These are phyloP conservation scores for Chelonus insularis DNA, from an alignment of 1,140 invertebrate genomes.

Conservation along the genomic window DNA sequence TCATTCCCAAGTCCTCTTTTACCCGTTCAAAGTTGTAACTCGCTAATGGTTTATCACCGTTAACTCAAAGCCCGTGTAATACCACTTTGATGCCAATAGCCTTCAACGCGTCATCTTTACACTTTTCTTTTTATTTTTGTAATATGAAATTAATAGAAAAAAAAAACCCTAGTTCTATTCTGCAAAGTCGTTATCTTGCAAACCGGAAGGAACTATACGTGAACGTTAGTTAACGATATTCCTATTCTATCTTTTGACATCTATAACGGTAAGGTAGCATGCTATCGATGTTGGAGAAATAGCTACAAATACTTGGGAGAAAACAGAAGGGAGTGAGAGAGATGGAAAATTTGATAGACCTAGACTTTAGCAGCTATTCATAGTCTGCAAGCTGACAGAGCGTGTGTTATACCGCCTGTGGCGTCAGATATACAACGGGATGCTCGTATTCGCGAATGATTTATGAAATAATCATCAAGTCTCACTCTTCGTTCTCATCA, in stretches of 20 bases:
- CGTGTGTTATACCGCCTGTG: conserved; percentile 17
- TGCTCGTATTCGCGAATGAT: conserved; percentile 12
- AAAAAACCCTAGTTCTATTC: no score
- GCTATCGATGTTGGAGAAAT: background rate
- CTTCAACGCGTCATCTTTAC: background rate
- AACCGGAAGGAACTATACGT: background rate
- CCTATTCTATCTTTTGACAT: background rate
- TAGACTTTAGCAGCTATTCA: background rate
- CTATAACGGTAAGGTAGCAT: conserved; percentile 21
- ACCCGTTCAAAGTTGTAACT: conserved; percentile 26
- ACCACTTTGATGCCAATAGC: background rate
- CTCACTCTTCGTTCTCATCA: conserved; percentile 27
- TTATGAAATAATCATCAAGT: conserved; percentile 32
- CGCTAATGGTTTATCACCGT: conserved; percentile 31
- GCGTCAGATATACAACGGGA: conserved; percentile 10
- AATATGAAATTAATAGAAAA: no score
- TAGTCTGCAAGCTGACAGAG: background rate
- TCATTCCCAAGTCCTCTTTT: background rate
- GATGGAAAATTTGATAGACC: background rate
- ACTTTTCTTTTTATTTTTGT: no score
- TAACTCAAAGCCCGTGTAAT: background rate
- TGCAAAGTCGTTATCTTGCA: conserved; percentile 2
- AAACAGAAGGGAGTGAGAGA: background rate
- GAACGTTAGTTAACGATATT: background rate
- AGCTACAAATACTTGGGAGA: background rate